phyloP scores from a whole-genome alignment of 2,888 invertebrate genomes.

The Conistra vaccinii region DNA sequence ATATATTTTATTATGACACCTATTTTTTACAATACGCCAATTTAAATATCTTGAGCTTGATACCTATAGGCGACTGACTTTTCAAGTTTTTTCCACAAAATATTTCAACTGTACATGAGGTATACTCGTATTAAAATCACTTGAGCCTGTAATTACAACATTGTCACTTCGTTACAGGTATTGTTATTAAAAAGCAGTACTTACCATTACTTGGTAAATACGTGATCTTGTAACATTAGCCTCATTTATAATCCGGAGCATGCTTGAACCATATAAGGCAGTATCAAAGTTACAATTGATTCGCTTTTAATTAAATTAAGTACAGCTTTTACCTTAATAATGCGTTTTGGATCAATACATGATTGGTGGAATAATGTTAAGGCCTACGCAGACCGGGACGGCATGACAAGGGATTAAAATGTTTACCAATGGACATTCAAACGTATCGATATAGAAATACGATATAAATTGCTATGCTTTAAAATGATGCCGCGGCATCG shows the following conservation, averaged over 20 bases:
- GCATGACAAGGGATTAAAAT: no score
- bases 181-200: background rate
- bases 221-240: slow-evolving; percentile 16
- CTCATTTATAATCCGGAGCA: slow-evolving; percentile 16
- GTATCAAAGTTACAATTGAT: slow-evolving; percentile 6
- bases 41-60: background rate
- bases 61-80: background rate
- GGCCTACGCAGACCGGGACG: no score
- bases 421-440: no score
- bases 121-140: background rate
- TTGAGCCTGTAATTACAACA: slow-evolving; percentile 18
- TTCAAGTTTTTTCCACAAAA: background rate
- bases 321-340: background rate
- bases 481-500: no score
- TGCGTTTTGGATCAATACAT: background rate
- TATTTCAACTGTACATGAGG: background rate
- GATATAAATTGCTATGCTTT: no score
- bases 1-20: background rate
- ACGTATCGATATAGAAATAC: no score
- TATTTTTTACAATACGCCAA: background rate
- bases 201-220: background rate
- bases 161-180: background rate
- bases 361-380: background rate
- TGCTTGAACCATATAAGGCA: slow-evolving; percentile 2
- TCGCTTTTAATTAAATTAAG: background rate